phyloP scores from a whole-genome alignment of 1,140 invertebrate species.

The Diachasma alloeum region DNA sequence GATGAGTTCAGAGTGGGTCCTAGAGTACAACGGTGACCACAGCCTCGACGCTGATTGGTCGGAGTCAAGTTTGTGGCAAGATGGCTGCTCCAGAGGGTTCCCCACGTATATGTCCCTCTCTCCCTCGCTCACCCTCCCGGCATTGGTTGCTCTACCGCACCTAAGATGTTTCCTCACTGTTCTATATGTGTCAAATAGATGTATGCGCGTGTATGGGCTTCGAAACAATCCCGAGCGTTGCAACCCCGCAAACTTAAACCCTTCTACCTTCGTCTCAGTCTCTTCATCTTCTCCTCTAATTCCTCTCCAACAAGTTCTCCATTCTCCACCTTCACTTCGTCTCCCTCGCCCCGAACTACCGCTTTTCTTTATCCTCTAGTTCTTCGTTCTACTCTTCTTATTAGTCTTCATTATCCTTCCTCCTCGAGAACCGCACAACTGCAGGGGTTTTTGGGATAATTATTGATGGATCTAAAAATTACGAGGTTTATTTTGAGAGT shows the following conservation, averaged over 20 bases:
- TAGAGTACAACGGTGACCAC: conserved; percentile 59
- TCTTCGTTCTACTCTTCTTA: conserved; percentile 1
- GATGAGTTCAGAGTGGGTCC: conserved; percentile 30
- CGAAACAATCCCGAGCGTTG: conserved; percentile 60
- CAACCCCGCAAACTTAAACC: conserved; percentile 33
- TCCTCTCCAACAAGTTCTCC: conserved; percentile 7
- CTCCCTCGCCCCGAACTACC: neutral
- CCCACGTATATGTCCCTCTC: conserved; percentile 40
- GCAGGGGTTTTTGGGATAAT: too few species aligned
- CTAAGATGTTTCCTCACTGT: conserved; percentile 49
- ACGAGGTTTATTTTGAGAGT: too few species aligned
- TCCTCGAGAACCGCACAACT: conserved; percentile 18
- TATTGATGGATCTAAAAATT: too few species aligned
- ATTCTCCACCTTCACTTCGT: neutral
- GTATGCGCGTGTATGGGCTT: conserved; percentile 56
- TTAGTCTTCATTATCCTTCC: conserved; percentile 34
- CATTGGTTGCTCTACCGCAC: conserved; percentile 8
- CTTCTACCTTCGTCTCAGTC: neutral
- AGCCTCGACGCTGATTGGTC: conserved; percentile 65
- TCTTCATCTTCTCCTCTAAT: conserved; percentile 13
- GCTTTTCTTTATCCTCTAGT: neutral
- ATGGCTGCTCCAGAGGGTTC: conserved; percentile 55
- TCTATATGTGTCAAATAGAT: conserved; percentile 40
- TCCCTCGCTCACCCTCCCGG: conserved; percentile 32
- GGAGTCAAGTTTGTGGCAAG: conserved; percentile 67